Evolutionary conservation across 2,888 invertebrate species (phyloP).

Genomic region (Nymphalis polychloros): DNA sequence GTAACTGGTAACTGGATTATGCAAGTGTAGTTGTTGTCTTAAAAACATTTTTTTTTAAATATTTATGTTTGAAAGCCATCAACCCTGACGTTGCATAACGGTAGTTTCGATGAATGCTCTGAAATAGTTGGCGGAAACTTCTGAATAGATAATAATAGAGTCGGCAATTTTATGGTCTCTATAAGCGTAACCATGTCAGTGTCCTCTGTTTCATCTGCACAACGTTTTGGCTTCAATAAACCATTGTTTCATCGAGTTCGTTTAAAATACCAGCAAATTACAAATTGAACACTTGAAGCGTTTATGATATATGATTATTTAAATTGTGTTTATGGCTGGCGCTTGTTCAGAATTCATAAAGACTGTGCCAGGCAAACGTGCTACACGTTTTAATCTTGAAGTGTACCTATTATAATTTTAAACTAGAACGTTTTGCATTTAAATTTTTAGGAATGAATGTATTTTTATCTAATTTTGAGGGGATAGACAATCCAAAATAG

Average conservation of each 20-base stretch:
- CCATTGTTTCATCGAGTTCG: constrained; percentile 26
- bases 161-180: constrained; percentile 71
- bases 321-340: constrained; percentile 26
- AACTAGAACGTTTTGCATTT: background rate
- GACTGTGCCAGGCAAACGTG: constrained; percentile 19
- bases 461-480: too few species aligned
- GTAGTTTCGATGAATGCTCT: constrained; percentile 43
- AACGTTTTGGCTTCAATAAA: constrained; percentile 29
- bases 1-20: background rate
- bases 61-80: constrained; percentile 20
- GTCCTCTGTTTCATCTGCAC: constrained; percentile 50
- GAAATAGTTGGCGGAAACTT: constrained; percentile 60
- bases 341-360: constrained; percentile 28
- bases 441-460: too few species aligned
- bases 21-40: background rate
- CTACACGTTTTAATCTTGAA: constrained; percentile 19
- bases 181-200: constrained; percentile 68
- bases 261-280: constrained; percentile 22
- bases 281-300: constrained; percentile 25
- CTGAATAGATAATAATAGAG: constrained; percentile 61
- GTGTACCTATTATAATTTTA: background rate
- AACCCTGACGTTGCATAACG: constrained; percentile 50
- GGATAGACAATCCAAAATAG: too few species aligned
- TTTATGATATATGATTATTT: constrained; percentile 23
- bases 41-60: background rate